Evolutionary conservation across 2,797 vertebrate species (phyloP).

Genomic region (Uromys caudimaculatus): DNA sequence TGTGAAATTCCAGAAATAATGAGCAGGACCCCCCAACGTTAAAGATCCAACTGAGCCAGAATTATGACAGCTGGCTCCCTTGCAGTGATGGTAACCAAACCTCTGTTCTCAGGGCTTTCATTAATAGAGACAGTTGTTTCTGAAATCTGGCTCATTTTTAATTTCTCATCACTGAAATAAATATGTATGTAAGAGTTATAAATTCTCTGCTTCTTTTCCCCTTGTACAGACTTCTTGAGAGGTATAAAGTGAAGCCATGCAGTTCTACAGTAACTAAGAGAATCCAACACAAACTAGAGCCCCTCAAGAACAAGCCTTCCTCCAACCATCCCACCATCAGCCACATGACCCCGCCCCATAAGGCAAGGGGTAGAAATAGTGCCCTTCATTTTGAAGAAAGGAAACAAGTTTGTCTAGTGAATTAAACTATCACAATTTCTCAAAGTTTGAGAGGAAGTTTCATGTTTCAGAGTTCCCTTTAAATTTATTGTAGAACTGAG

Average conservation of each 20-base stretch:
- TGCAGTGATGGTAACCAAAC: constrained; percentile 53
- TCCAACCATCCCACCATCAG: background rate
- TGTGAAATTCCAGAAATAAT: constrained; percentile 71
- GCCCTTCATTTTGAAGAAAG: background rate
- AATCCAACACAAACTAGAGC: background rate
- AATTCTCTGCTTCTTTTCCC: constrained; percentile 10
- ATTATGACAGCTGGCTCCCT: constrained; percentile 65
- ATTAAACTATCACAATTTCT: background rate
- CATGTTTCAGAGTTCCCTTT: background rate
- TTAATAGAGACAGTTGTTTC: constrained; percentile 60
- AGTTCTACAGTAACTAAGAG: background rate
- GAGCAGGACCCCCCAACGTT: constrained; percentile 64
- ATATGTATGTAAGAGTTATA: background rate
- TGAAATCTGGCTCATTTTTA: constrained; percentile 34
- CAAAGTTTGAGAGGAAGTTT: background rate
- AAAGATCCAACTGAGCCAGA: constrained; percentile 41
- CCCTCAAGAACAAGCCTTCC: background rate
- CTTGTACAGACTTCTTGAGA: background rate
- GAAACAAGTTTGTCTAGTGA: background rate
- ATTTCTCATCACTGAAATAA: constrained; percentile 22
- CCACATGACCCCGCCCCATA: background rate
- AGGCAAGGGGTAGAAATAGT: background rate
- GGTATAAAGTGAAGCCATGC: background rate
- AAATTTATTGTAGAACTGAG: background rate
- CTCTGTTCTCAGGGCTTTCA: constrained; percentile 40